Evolutionary conservation across 2,888 invertebrate genomes (phyloP), one percentile per base, ranked within the genome.

Genomic region (Chrysomela aeneicollis): DNA sequence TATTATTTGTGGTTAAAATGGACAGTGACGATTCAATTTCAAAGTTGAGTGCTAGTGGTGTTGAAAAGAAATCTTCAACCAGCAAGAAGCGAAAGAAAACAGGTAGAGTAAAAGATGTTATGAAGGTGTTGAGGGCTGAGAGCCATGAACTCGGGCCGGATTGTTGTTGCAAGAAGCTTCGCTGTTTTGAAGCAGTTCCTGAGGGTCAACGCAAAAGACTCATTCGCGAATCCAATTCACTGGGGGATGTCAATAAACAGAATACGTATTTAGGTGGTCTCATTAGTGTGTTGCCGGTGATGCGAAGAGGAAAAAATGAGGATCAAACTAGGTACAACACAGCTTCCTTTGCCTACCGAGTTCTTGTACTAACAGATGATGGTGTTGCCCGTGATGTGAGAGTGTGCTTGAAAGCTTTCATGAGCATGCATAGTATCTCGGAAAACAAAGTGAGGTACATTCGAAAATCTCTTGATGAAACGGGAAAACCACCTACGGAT

Each of bases 91-190:
- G 42, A 9, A n/a, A 42, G 21, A 51, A 51, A 21, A 51, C 51
- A 51, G 51, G 51, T 22, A 51, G 51, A 19, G n/a, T 1, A 4
- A 6, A 21, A 51, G 51, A 1, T 51, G 51, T 51, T 26, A 51
- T 51, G 51, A 51, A 51, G 21, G 21, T 12, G 1, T 22, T 51
- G 22, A 18, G 22, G 6, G 51, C 51, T n/a, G 21, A 18, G 5
- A 59, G 47, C 15, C 50, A 59, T 46, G 30, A 59, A 59, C 59
- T 59, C 30, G 59, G 49, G n/a, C 19, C 59, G 30, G 59, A 50
- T 47, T 59, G 59, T 46, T 21, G 12, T 5, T 59, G 59, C 47
- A 49, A 46, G 47, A 18, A 30, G 5, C 47, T 49, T 47, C 59
- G 46, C 59, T 59, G 59, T 59, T 59, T 59, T 18, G 9, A 46